These are phyloP conservation scores for Xiphorhynchus elegans DNA, from an alignment of 2,113 vertebrate genomes.

Conservation along the genomic window DNA sequence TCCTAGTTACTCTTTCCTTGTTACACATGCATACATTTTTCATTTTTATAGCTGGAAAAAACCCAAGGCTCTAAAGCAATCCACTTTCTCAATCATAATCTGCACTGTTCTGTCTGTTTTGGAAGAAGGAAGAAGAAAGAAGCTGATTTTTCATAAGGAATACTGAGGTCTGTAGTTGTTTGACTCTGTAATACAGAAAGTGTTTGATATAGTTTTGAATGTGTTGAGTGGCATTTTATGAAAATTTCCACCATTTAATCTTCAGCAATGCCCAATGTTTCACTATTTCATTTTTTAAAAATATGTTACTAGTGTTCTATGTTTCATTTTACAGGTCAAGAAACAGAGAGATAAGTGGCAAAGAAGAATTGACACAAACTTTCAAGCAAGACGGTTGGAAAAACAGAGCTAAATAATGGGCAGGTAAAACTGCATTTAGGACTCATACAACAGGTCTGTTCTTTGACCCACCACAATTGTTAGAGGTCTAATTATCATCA, in stretches of 20 bases:
- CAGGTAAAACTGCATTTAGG: neutral
- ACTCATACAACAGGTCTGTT: neutral
- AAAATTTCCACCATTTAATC: neutral
- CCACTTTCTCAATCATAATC: neutral
- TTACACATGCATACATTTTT: neutral
- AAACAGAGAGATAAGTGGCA: neutral
- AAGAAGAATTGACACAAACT: neutral
- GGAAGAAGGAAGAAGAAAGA: neutral
- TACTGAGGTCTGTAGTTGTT: neutral
- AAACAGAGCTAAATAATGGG: neutral
- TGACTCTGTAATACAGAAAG: neutral
- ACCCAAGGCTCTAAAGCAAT: neutral
- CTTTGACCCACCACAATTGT: neutral
- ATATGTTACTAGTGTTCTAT: neutral
- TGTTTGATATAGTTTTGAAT: neutral
- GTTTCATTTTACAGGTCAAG: constrained; percentile 26
- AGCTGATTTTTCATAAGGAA: neutral
- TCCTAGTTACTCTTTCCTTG: neutral
- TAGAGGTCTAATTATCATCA: constrained; percentile 4
- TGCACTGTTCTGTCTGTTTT: neutral
- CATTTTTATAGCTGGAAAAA: neutral
- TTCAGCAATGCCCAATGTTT: neutral
- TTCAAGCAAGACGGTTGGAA: constrained; percentile 16
- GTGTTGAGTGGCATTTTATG: neutral
- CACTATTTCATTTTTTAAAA: neutral